Evolutionary conservation across 1,140 invertebrate species (phyloP), one percentile per base, ranked within the genome.

Genomic region (Aethina tumida): DNA sequence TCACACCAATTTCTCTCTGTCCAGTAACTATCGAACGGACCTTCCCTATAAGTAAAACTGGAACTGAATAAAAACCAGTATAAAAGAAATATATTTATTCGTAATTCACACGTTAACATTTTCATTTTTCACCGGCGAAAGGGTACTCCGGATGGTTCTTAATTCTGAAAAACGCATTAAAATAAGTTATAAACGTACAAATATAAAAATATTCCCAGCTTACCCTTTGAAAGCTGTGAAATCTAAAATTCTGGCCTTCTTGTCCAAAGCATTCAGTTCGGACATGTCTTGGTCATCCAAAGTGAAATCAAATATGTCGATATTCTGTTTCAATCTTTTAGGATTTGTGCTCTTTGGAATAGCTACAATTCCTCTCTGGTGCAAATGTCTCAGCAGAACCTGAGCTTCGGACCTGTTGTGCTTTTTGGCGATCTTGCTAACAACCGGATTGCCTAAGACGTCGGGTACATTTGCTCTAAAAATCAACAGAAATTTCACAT

Each of bases 281-380:
- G 67, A 50, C 38, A 77, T 65, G 49, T 81, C 77, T 2, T 65
- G 56, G 2, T 60, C 43, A 18, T 58, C 62, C 31, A 81, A 53
- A 41, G 69, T 58, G 50, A 79, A 80, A 55, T 77, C 69, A 44
- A 78, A 79, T 35, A 81, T 64, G 42, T 76, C 57, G 9, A 75
- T 57, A 50, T 79, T 79, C 53, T 73, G 62, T 52, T 73, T 73
- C 1, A 93, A 67, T 50, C 87, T 71, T 5, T 71, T 59, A 0
- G 75, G 65, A 53, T 77, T 85, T 1, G 75, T 76, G 56, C 84
- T 89, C 65, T 93, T 94, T 26, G 88, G 88, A 56, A 94, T 88
- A 10, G 83, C 80, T 24, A 74, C 65, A 5, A 90, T 64, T 6
- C 75, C 77, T 32, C 74, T 66, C 59, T 89, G 77, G 0, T 89